Percentiles rank a stretch among this genome's conserved stretches.
These are phyloP conservation scores for Columba janthina DNA, from an alignment of 2,113 vertebrate species.

Conservation along the genomic window DNA sequence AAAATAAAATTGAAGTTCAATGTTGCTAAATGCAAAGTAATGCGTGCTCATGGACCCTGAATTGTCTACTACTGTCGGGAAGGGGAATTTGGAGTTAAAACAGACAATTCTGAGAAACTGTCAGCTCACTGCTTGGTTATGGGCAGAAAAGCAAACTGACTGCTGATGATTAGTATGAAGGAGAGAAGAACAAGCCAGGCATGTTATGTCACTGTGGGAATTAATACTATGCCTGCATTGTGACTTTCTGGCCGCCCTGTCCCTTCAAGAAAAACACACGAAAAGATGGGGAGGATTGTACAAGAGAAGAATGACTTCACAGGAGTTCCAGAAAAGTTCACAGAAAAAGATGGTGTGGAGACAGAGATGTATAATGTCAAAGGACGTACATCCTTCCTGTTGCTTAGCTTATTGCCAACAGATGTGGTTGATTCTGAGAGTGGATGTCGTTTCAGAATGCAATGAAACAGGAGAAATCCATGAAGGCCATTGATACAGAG, in stretches of 20 bases:
- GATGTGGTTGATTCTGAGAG: neutral
- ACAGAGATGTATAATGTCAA: neutral
- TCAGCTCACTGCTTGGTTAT: neutral
- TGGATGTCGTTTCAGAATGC: neutral
- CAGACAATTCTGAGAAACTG: neutral
- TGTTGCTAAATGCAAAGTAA: neutral
- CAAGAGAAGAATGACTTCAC: neutral
- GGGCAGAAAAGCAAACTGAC: neutral
- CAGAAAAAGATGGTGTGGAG: neutral
- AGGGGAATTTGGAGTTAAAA: neutral
- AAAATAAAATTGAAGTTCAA: neutral
- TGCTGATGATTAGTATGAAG: neutral
- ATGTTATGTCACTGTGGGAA: neutral
- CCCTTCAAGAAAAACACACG: rapidly evolving
- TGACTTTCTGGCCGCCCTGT: neutral
- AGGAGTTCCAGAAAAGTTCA: neutral
- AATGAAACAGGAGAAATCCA: neutral
- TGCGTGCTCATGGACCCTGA: neutral
- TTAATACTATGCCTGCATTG: rapidly evolving
- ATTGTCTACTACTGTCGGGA: neutral
- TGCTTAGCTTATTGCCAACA: neutral
- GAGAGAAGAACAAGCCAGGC: neutral
- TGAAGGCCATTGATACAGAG: neutral
- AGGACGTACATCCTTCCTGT: rapidly evolving
- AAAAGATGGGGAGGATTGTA: neutral